Base-by-base conservation (phyloP, 2,113 vertebrate species). In the Oryzias woworae region DNA sequence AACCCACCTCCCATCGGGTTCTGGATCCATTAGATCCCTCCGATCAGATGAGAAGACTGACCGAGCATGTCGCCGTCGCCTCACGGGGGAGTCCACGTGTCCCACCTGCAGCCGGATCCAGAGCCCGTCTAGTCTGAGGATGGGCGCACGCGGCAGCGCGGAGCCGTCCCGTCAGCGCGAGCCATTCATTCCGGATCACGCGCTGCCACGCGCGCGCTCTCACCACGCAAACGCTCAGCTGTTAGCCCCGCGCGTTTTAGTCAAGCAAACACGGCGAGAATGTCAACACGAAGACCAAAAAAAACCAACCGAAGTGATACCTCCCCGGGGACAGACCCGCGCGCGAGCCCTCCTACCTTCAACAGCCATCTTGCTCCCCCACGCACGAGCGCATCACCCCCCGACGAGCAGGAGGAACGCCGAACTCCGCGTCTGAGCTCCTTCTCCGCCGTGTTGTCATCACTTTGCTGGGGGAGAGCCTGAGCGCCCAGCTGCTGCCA, bases 1-100 rank as follows among this genome's bases (percentile, higher is more conserved):
- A 44, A 84, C 85, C 46, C 89, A 92, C 91, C 91, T 92, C 87
- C 82, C 88, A 91, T 92, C 20, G 90, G 91, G 78, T 92, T 92
- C 66, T 90, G 88, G 73, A 92, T 91, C 90, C 92, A 92, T 50
- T 88, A 75, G 73, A 91, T 91, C 31, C 89, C 89, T 41, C 89
- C 86, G 75, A 91, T 85, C 14, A 92, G 90, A 73, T 90, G 91
- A 71, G 84, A 86, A 74, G 89, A 89, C 62, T 89, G 89, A 20
- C 86, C 84, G 28, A 91, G 85, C 92, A 92, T 92, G 78, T 66
- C 77, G 75, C n/a, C 53, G 15, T 46, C 46, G 17, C 17, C 58
- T 60, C 53, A 70, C 69, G 36, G 14, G 41, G 54, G 53, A 28
- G 15, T 69, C 58, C 72, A 70, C 74, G 73, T 85, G 83, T 66